Evolutionary conservation across 2,797 vertebrate genomes (phyloP), one percentile per base, ranked within the genome.

Genomic region (Anomalospiza imberbis): DNA sequence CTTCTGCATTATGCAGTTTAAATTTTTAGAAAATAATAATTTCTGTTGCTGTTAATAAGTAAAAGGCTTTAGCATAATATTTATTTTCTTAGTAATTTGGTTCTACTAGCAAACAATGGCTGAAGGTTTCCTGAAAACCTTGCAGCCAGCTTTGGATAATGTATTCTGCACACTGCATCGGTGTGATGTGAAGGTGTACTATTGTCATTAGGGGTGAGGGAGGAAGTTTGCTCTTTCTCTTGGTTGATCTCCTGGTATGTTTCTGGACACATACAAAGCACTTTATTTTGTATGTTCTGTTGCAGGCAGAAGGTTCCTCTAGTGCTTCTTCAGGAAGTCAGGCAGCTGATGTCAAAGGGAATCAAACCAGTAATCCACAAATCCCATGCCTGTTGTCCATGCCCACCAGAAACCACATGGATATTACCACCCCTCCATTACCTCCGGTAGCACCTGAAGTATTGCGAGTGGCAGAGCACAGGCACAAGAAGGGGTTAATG

Each of bases 381-480:
- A 99, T 99, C 97, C 99, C 99, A 7, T 99, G 99, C 88, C 98
- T 99, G 88, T 98, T 99, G 91, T 99, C 99, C 70, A 99, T 99
- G 99, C 98, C 99, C 87, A 99, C 99, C 76, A 98, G 99, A 97
- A 99, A 98, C 98, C 99, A 99, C 97, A 99, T 99, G 99, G 99
- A 99, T 97, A 98, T 99, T 96, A 99, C 99, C 67, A 99, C 98
- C 72, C 99, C 99, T 22, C 98, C 99, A 80, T 98, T 99, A 97
- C 99, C 99, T 83, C 97, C 97, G 1, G 98, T 99, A 65, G 99
- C 99, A 76, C 98, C 98, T 7, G 99, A 99, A 98, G 99, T 99
- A 95, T 98, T 99, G 95, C 98, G 99, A 97, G 99, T 99, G 91
- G 99, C 98, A 6, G 99, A 99, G 96, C 99, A 99, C 97, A 98